Evolutionary conservation across 2,113 vertebrate species (phyloP).

Genomic region (Limnothrissa miodon): DNA sequence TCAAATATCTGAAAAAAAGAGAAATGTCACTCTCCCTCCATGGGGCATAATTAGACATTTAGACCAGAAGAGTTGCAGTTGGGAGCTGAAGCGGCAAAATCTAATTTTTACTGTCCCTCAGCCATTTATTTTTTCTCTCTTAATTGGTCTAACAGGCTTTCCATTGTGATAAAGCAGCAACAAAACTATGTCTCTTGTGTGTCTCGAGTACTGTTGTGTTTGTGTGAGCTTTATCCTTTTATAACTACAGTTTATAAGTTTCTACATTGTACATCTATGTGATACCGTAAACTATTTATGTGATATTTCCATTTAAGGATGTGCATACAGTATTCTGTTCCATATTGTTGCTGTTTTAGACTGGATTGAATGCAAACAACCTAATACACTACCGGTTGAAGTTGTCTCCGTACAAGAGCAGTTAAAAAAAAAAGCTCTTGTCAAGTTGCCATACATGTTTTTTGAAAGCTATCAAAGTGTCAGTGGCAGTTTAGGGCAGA

Average conservation of each 20-base stretch:
- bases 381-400: not conserved
- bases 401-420: not conserved
- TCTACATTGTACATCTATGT: too few relatives aligned
- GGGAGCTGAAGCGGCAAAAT: constrained; percentile 28
- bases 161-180: constrained; percentile 7
- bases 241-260: not conserved
- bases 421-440: not conserved
- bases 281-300: not conserved
- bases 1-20: constrained; percentile 36
- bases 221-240: too few relatives aligned
- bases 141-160: constrained; percentile 22
- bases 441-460: not conserved
- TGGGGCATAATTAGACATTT: constrained; percentile 44
- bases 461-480: not conserved
- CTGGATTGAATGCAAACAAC: not conserved
- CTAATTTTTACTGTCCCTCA: constrained; percentile 26
- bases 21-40: constrained; percentile 41
- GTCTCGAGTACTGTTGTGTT: too few relatives aligned
- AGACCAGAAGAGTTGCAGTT: constrained; percentile 30
- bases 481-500: not conserved
- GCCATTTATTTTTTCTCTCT: constrained; percentile 31
- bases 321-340: not conserved
- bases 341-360: not conserved
- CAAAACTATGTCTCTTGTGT: not conserved
- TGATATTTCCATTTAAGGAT: not conserved